Conservation (phyloP, 2,113 vertebrate species). For the Balaeniceps rex region DNA sequence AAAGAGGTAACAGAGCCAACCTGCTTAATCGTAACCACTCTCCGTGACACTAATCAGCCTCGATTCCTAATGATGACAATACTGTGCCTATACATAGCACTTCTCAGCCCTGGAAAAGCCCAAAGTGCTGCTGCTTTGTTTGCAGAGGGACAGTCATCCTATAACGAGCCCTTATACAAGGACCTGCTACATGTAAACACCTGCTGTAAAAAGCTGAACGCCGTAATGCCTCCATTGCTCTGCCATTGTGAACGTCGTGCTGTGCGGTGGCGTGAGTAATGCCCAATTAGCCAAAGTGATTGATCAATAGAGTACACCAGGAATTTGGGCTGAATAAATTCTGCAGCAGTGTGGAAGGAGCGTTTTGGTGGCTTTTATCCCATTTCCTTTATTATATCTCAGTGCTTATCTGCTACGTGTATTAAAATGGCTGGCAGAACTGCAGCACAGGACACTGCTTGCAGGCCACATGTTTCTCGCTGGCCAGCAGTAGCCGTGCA, state of each 20-base stretch:
- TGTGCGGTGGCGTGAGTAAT: background rate
- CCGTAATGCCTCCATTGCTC: background rate
- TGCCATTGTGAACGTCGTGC: background rate
- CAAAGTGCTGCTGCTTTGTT: background rate
- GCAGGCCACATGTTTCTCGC: background rate
- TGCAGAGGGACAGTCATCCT: background rate
- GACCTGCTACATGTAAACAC: background rate
- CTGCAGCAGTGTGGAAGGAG: slow-evolving; percentile 3
- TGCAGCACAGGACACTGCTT: background rate
- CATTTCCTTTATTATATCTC: background rate
- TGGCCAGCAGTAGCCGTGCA: background rate
- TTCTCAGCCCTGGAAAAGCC: background rate
- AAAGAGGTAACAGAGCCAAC: background rate
- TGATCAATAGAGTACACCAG: background rate
- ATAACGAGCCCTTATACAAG: background rate
- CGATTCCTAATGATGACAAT: background rate
- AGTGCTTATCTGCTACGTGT: background rate
- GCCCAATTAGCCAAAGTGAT: slow-evolving; percentile 25
- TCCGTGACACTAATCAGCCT: background rate
- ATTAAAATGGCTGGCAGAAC: slow-evolving; percentile 18
- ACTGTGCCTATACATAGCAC: background rate
- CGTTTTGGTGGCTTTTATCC: background rate
- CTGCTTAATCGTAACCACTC: background rate
- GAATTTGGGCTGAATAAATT: background rate
- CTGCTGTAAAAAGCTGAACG: background rate